Evolutionary conservation across 2,888 invertebrate genomes (phyloP).

Genomic region (Sisyra nigra): DNA sequence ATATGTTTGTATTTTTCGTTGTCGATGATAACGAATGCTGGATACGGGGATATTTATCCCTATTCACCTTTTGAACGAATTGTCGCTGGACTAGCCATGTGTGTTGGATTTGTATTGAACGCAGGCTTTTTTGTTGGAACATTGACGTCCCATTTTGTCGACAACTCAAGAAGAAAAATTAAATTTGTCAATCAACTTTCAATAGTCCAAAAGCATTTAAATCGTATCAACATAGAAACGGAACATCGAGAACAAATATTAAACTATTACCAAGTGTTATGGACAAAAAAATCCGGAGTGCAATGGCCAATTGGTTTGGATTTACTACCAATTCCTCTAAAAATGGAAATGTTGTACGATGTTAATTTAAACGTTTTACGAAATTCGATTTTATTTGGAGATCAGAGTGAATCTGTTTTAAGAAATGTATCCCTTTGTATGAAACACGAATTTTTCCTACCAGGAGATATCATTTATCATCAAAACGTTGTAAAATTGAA

Average conservation of each 20-base stretch:
- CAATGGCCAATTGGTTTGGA: constrained; percentile 28
- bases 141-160: constrained; percentile 33
- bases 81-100: constrained; percentile 25
- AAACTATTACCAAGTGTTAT: constrained; percentile 34
- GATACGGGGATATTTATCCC: constrained; percentile 31
- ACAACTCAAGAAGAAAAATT: constrained; percentile 30
- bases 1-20: constrained; percentile 33
- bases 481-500: constrained; percentile 33
- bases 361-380: constrained; percentile 33
- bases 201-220: constrained; percentile 30
- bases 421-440: constrained; percentile 33
- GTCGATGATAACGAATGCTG: constrained; percentile 31
- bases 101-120: constrained; percentile 30
- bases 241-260: constrained; percentile 28
- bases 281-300: constrained; percentile 35
- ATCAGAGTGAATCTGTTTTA: constrained; percentile 34
- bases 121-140: constrained; percentile 35
- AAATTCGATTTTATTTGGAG: constrained; percentile 33
- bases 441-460: constrained; percentile 35
- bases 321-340: constrained; percentile 30
- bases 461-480: constrained; percentile 33
- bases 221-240: constrained; percentile 28
- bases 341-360: constrained; percentile 36
- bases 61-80: constrained; percentile 29
- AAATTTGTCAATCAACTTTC: constrained; percentile 29